A percentile compares a stretch with the other conserved stretches of the same genome.
phyloP scores from a whole-genome alignment of 1,140 invertebrate species.

The Leptonema lineaticorne region DNA sequence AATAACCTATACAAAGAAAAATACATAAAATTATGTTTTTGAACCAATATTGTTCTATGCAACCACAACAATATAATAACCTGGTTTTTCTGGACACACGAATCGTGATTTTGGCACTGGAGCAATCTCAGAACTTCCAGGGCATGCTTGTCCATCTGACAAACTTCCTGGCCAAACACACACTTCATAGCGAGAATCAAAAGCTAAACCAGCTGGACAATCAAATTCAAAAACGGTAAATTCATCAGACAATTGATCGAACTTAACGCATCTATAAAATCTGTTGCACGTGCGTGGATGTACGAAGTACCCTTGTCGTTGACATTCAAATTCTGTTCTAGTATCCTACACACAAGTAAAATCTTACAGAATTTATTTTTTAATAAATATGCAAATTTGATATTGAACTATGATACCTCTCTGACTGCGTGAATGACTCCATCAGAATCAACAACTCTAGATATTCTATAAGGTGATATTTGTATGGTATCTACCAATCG shows the following conservation, averaged over 20 bases:
- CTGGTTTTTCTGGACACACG: slow-evolving; percentile 62
- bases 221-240: slow-evolving; percentile 82
- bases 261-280: slow-evolving; percentile 83
- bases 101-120: slow-evolving; percentile 67
- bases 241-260: slow-evolving; percentile 71
- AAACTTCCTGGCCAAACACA: slow-evolving; percentile 80
- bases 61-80: slow-evolving; percentile 44
- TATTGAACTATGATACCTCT: slow-evolving; percentile 52
- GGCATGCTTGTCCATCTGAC: slow-evolving; percentile 69
- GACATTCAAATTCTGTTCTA: slow-evolving; percentile 72
- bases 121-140: slow-evolving; percentile 72
- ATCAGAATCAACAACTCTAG: slow-evolving; percentile 69
- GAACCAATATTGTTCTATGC: neutral
- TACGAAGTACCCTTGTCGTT: slow-evolving; percentile 76
- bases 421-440: slow-evolving; percentile 70
- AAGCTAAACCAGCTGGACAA: slow-evolving; percentile 77
- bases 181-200: slow-evolving; percentile 76
- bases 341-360: slow-evolving; percentile 55
- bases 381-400: neutral
- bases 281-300: slow-evolving; percentile 77
- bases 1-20: slow-evolving; percentile 65
- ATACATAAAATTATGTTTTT: neutral
- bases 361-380: neutral
- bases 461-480: slow-evolving; percentile 71
- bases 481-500: slow-evolving; percentile 59